A percentile compares a stretch with the other conserved stretches of the same genome.
Evolutionary conservation across 2,797 vertebrate species (phyloP).

Genomic region (Malacoctenus gilli): DNA sequence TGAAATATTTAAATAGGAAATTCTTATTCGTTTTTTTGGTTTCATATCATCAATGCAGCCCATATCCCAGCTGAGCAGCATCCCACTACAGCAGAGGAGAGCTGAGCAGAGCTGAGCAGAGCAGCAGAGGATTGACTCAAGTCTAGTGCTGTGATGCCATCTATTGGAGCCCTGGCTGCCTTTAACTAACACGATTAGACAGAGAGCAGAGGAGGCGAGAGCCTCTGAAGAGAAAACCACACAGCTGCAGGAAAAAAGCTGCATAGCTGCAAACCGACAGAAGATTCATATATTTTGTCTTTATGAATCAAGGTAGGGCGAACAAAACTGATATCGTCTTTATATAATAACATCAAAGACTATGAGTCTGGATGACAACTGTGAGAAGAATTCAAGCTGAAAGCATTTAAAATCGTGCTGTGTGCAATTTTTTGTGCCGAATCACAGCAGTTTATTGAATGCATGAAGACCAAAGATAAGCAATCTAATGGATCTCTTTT

Average conservation of each 20-base stretch:
- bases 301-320: constrained; percentile 28
- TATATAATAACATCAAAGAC: no score
- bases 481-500: no score
- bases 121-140: constrained; percentile 40
- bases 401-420: no score
- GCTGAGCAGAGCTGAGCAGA: constrained; percentile 12
- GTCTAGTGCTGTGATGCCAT: constrained; percentile 79
- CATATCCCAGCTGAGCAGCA: constrained; percentile 20
- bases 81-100: constrained; percentile 2
- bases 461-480: no score
- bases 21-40: background rate
- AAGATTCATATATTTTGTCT: background rate
- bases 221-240: constrained; percentile 8
- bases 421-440: background rate
- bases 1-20: constrained; percentile 5
- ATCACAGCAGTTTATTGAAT: background rate
- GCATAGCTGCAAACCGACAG: background rate
- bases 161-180: constrained; percentile 71
- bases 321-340: constrained; percentile 17
- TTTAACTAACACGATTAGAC: constrained; percentile 22
- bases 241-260: constrained; percentile 16
- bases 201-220: constrained; percentile 23
- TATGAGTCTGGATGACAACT: no score
- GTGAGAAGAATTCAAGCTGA: no score
- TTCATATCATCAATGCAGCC: constrained; percentile 7